These are phyloP conservation scores for Uria aalge DNA, from an alignment of 2,113 vertebrate species.

Conservation along the genomic window DNA sequence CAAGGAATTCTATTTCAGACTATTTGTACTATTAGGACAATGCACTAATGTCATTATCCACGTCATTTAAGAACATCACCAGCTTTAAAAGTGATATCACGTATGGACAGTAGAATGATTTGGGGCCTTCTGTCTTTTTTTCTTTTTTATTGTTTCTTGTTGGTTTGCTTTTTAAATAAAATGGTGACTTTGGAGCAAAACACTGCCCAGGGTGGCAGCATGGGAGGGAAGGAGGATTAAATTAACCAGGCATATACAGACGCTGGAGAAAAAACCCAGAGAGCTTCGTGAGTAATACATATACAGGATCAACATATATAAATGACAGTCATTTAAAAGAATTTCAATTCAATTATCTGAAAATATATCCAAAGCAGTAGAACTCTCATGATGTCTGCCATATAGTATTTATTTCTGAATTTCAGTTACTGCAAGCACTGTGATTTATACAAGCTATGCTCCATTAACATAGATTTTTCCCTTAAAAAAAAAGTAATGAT, in stretches of 20 bases:
- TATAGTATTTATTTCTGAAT: conserved; percentile 16
- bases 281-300: background rate
- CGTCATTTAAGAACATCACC: background rate
- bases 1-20: background rate
- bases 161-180: background rate
- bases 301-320: background rate
- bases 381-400: background rate
- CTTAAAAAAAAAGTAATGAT: conserved; percentile 35
- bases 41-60: background rate
- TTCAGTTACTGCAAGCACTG: conserved; percentile 34
- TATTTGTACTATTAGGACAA: background rate
- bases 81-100: background rate
- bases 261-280: background rate
- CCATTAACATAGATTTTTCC: conserved; percentile 15
- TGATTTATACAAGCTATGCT: conserved; percentile 64
- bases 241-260: background rate
- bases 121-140: background rate
- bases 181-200: background rate
- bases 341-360: background rate
- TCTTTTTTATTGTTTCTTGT: background rate
- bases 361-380: background rate
- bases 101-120: background rate
- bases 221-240: background rate
- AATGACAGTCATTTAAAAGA: background rate
- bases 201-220: background rate